Evolutionary conservation across 1,140 invertebrate genomes (phyloP).

Genomic region (Monomorium pharaonis): DNA sequence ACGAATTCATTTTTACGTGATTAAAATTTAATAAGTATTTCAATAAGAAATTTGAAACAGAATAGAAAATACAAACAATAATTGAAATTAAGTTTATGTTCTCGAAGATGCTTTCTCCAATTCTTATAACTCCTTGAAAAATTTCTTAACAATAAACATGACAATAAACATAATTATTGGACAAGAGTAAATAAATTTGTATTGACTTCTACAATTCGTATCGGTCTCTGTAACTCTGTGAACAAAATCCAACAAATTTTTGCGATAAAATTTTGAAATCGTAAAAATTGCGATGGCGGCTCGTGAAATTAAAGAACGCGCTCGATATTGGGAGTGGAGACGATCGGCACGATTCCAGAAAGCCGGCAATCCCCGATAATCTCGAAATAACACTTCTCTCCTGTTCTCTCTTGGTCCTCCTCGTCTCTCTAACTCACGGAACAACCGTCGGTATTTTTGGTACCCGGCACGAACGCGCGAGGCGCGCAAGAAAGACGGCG

Average conservation of each 20-base stretch:
- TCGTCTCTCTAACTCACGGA: constrained; percentile 54
- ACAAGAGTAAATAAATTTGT: neutral
- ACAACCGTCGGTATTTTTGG: constrained; percentile 76
- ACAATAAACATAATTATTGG: too few species aligned
- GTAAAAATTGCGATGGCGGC: neutral
- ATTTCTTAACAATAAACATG: neutral
- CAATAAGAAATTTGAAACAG: neutral
- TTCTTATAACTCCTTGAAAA: neutral
- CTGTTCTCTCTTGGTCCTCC: constrained; percentile 22
- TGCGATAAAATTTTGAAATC: neutral
- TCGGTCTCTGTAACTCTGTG: neutral
- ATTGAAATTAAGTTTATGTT: neutral
- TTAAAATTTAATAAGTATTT: neutral
- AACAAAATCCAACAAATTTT: neutral
- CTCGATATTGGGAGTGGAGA: constrained; percentile 66
- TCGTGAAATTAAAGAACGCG: constrained; percentile 34
- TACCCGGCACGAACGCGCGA: constrained; percentile 54
- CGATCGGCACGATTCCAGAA: constrained; percentile 79
- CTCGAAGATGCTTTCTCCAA: neutral
- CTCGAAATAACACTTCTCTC: constrained; percentile 79
- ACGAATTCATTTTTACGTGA: neutral
- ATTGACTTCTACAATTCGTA: neutral
- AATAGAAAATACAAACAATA: neutral
- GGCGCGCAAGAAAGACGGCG: constrained; percentile 41
- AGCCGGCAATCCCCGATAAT: constrained; percentile 79